Percentiles rank a stretch among this genome's conserved stretches.
phyloP scores from a whole-genome alignment of 2,797 vertebrate genomes.

The Pristis pectinata region DNA sequence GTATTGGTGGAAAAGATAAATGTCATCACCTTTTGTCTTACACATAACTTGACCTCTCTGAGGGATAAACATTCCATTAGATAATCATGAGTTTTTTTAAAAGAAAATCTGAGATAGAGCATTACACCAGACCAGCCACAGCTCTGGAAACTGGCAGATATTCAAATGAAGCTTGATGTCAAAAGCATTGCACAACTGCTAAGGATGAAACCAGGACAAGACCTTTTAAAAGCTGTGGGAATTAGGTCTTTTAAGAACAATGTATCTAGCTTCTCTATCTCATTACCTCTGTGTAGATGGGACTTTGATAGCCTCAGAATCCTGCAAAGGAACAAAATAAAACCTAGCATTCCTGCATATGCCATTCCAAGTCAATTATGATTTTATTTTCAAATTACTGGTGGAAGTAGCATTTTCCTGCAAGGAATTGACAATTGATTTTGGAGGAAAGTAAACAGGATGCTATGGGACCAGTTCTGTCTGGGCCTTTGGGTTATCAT shows the following conservation, averaged over 20 bases:
- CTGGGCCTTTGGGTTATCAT: background rate
- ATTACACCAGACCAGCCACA: background rate
- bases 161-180: background rate
- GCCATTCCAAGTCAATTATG: background rate
- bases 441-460: background rate
- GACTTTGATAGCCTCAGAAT: background rate
- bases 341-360: background rate
- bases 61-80: background rate
- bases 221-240: background rate
- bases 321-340: background rate
- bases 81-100: background rate
- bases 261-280: background rate
- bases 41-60: background rate
- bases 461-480: background rate
- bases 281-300: background rate
- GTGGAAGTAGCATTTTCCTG: background rate
- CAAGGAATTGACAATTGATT: constrained; percentile 7
- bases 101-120: background rate
- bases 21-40: background rate
- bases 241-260: background rate
- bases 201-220: background rate
- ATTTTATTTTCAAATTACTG: background rate
- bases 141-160: too few species aligned
- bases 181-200: background rate
- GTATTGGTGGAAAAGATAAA: background rate